Evolutionary conservation across 2,888 invertebrate species (phyloP).

Genomic region (Arge pagana): DNA sequence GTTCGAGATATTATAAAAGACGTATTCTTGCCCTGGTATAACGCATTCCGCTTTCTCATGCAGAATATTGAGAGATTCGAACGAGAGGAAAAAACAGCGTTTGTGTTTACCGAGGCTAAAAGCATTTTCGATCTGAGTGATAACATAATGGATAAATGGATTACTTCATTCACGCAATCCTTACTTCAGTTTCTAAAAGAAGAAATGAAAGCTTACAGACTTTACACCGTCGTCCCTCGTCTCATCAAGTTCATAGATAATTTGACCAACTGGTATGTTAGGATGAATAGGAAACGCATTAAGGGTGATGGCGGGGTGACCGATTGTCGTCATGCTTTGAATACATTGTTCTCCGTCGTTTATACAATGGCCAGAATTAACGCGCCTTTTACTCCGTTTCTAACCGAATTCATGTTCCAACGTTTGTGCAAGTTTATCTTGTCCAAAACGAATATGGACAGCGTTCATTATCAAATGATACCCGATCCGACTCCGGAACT

Average conservation of each 20-base stretch:
- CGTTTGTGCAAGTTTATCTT: conserved; percentile 73
- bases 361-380: conserved; percentile 89
- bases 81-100: conserved; percentile 64
- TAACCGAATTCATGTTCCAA: conserved; percentile 95
- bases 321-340: conserved; percentile 83
- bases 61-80: conserved; percentile 88
- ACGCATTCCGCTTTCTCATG: conserved; percentile 89
- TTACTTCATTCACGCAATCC: conserved; percentile 94
- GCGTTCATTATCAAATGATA: conserved; percentile 91
- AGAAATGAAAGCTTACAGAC: conserved; percentile 93
- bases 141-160: conserved; percentile 98
- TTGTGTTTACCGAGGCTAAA: conserved; percentile 53
- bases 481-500: conserved; percentile 73
- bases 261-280: conserved; percentile 98
- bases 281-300: conserved; percentile 92
- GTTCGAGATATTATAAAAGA: conserved; percentile 96
- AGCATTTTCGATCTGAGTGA: conserved; percentile 32
- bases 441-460: conserved; percentile 64
- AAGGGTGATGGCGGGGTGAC: conserved; percentile 86
- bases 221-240: conserved; percentile 94
- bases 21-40: conserved; percentile 97
- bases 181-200: conserved; percentile 83
- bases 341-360: conserved; percentile 86
- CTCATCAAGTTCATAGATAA: conserved; percentile 96
- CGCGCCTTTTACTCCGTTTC: conserved; percentile 97